Percentiles rank a stretch among this genome's conserved stretches.
Conservation (phyloP, 2,797 vertebrate genomes). For the Microctenopoma stevenorrisi region DNA sequence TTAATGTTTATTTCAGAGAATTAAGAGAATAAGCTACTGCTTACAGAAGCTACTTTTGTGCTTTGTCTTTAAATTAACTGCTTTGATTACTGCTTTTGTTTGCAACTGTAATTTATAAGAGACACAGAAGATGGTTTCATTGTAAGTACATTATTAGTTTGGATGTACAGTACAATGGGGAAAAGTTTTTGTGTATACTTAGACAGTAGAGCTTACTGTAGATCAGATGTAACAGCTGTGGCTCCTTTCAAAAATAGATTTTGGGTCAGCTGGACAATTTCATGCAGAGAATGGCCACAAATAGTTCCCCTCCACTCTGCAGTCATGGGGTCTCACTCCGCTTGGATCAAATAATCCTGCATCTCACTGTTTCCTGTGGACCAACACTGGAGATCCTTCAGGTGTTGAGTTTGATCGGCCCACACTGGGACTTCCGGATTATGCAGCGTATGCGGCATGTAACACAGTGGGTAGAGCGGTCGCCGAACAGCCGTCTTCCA, state of each 20-base stretch:
- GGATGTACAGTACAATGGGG: too few species aligned
- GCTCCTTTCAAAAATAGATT: slow-evolving; percentile 55
- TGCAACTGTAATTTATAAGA: background rate
- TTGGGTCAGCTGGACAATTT: slow-evolving; percentile 65
- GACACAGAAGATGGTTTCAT: background rate
- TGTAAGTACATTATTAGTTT: background rate
- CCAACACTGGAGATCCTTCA: slow-evolving; percentile 28
- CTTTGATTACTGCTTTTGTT: background rate
- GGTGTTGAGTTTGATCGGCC: slow-evolving; percentile 27
- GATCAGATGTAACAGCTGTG: slow-evolving; percentile 52
- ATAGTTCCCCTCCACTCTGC: slow-evolving; percentile 38
- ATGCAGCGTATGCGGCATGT: too few species aligned
- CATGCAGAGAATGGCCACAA: slow-evolving; percentile 48
- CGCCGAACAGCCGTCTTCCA: too few species aligned
- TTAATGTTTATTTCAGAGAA: too few species aligned
- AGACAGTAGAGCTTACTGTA: background rate
- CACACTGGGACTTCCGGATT: background rate
- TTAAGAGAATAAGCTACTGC: too few species aligned
- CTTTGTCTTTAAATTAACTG: too few species aligned
- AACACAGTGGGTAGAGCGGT: too few species aligned
- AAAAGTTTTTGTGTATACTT: too few species aligned
- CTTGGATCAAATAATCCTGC: slow-evolving; percentile 50
- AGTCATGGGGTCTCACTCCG: slow-evolving; percentile 33
- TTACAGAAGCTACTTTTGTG: too few species aligned
- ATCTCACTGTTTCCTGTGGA: slow-evolving; percentile 44